Evolutionary conservation across 2,888 invertebrate species (phyloP), one percentile per base, ranked within the genome.

Genomic region (Drosophila paramelanica): DNA sequence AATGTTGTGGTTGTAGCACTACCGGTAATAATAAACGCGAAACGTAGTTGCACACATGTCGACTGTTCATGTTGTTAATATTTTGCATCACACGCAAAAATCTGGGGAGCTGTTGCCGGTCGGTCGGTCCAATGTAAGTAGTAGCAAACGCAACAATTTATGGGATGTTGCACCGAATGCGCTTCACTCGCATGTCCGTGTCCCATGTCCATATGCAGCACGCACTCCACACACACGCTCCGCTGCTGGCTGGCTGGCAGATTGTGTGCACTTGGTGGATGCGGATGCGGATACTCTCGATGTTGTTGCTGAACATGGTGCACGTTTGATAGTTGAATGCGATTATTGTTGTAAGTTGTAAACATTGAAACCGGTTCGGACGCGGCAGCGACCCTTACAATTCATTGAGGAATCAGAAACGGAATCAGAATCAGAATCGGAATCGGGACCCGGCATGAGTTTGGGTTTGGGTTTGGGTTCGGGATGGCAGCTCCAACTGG

Each of bases 51-150:
- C 80, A 75, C 79, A 87, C 85, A 85, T 89, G 89, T 89, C 89
- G 81, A 81, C 65, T 77, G 77, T 69, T 65, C 76, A 89, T 82
- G 81, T 88, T 85, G 85, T 89, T 87, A 84, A 86, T 89, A 79
- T 81, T 85, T 83, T 75, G 79, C 86, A 83, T 80, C 86, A 73
- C 82, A 73, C 74, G 83, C 82, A 66, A 77, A 85, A 85, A 85
- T 83, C 79, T 74, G 76, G 46, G 52, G n/a, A 17, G 41, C 39
- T 46, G 62, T 41, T 0, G 33, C 33, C 53, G 27, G 45, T 20
- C 38, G 56, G 58, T 36, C 42, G 33, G 23, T 20, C 42, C 17
- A 31, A 51, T 45, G 52, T 71, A 85, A 69, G 71, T 62, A 50
- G 67, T 61, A 75, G 73, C 85, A 74, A 68, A 72, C 33, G 67